phyloP scores from a whole-genome alignment of 2,113 vertebrate species.

The Salvelinus sp. region DNA sequence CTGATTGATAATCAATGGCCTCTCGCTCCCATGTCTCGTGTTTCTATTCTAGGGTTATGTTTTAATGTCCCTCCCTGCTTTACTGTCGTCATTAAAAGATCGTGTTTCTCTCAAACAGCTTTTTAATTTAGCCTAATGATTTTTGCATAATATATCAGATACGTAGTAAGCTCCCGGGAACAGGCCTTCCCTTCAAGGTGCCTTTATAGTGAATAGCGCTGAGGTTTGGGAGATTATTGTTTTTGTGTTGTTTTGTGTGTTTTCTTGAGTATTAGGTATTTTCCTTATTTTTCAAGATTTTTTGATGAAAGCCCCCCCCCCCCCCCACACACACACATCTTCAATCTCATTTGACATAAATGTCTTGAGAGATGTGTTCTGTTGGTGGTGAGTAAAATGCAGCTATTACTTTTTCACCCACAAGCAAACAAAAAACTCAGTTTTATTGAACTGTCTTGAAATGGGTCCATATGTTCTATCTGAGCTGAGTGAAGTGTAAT shows the following conservation, averaged over 20 bases:
- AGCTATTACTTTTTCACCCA: not conserved
- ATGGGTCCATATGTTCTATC: constrained; percentile 45
- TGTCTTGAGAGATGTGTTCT: constrained; percentile 43
- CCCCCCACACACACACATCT: not conserved
- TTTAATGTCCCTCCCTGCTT: constrained; percentile 75
- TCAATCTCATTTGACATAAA: constrained; percentile 47
- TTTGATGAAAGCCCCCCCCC: not conserved
- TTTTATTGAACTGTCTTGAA: constrained; percentile 59
- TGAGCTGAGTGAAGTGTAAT: constrained; percentile 47
- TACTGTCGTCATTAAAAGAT: constrained; percentile 82
- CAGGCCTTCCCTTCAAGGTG: constrained; percentile 76
- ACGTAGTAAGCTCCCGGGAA: constrained; percentile 74
- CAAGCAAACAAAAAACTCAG: constrained; percentile 43
- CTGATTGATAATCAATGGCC: constrained; percentile 81
- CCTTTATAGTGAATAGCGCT: constrained; percentile 73
- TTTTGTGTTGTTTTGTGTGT: constrained; percentile 44
- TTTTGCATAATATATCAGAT: constrained; percentile 81
- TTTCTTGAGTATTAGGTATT: constrained; percentile 10
- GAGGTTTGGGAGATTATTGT: constrained; percentile 58
- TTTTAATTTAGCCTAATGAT: constrained; percentile 85
- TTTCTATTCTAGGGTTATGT: constrained; percentile 77
- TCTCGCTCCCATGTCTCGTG: constrained; percentile 68
- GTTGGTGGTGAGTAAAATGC: not conserved
- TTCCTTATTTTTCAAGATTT: constrained; percentile 25
- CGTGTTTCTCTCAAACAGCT: constrained; percentile 81